phyloP scores from a whole-genome alignment of 2,113 vertebrate genomes.

The Notothenia rossii region DNA sequence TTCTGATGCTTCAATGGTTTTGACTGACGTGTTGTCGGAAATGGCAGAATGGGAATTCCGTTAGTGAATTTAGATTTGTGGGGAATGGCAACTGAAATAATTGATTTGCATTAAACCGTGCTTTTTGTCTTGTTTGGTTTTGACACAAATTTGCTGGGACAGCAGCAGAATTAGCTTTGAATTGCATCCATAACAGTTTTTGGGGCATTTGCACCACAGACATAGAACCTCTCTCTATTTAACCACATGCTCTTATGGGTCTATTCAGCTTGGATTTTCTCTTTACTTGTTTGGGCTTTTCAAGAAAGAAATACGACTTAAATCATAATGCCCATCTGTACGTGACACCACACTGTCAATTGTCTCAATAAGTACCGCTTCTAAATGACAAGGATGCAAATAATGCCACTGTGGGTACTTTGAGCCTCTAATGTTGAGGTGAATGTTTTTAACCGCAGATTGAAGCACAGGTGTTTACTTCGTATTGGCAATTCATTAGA shows the following conservation, averaged over 20 bases:
- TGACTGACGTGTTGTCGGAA: not conserved
- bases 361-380: constrained; percentile 23
- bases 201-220: not conserved
- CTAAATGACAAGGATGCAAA: constrained; percentile 39
- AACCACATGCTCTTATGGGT: constrained; percentile 6
- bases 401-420: constrained; percentile 15
- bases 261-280: constrained; percentile 1
- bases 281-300: constrained; percentile 32
- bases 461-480: constrained; percentile 60
- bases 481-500: constrained; percentile 57
- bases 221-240: not conserved
- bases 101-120: not conserved
- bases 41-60: not conserved
- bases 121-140: not conserved
- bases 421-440: constrained; percentile 43
- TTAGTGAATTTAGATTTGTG: not conserved
- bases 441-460: constrained; percentile 41
- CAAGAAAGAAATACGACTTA: constrained; percentile 18
- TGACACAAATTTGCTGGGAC: constrained; percentile 9
- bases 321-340: constrained; percentile 31
- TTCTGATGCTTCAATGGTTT: constrained; percentile 2
- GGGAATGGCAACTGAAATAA: not conserved
- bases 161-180: not conserved
- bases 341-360: not conserved
- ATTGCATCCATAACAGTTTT: not conserved